Conservation (phyloP, 2,888 invertebrate species). For the Tipula vernalis region DNA sequence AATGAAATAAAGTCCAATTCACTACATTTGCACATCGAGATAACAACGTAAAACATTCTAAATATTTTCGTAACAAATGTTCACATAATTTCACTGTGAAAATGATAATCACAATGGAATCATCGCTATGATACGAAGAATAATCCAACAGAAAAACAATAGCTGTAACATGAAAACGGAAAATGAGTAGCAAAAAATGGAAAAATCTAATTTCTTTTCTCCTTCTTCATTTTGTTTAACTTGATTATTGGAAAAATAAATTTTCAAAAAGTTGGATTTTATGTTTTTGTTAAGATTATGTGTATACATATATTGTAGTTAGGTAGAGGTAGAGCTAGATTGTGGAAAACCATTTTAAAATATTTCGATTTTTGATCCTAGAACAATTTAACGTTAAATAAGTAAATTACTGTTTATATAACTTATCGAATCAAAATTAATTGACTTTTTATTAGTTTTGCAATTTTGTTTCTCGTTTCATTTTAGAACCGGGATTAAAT, state of each 20-base stretch:
- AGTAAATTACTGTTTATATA: not conserved
- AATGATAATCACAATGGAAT: too few relatives aligned
- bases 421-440: not conserved
- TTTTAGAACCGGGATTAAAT: not conserved
- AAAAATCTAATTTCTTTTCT: not conserved
- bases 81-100: not conserved
- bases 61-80: too few relatives aligned
- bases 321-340: not conserved
- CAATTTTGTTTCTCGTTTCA: not conserved
- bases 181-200: not conserved
- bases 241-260: not conserved
- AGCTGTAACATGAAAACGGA: not conserved
- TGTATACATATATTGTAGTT: not conserved
- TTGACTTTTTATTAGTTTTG: not conserved
- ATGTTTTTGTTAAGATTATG: not conserved
- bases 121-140: not conserved
- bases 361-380: not conserved
- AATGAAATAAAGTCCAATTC: too few relatives aligned
- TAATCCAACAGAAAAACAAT: not conserved
- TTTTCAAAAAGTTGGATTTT: not conserved
- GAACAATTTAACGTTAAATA: not conserved
- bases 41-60: too few relatives aligned
- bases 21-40: too few relatives aligned
- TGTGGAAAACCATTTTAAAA: not conserved
- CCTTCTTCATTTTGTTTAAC: not conserved